Percentiles rank a stretch among this genome's conserved stretches.
Conservation (phyloP, 2,797 vertebrate genomes). For the Phyllotis vaccarum region DNA sequence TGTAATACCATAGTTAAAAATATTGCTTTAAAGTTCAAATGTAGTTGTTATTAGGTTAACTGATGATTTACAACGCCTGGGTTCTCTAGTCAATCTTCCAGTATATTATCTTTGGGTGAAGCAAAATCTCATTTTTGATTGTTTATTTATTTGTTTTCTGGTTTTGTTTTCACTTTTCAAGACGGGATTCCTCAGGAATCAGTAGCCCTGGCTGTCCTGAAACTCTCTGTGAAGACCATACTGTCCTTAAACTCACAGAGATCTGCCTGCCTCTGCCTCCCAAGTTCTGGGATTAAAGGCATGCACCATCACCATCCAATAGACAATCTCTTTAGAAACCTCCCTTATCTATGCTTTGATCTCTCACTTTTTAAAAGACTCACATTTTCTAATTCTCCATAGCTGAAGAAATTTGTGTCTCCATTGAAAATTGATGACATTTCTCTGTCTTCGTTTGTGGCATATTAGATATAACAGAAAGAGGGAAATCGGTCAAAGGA, state of each 20-base stretch:
- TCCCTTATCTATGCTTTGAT: not conserved
- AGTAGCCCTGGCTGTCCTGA: not conserved
- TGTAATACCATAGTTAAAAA: slow-evolving; percentile 9
- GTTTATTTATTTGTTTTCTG: too few relatives aligned
- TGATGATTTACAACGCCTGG: not conserved
- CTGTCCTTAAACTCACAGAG: not conserved
- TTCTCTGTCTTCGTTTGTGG: slow-evolving; percentile 13
- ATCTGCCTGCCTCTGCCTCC: not conserved
- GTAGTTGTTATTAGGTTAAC: not conserved
- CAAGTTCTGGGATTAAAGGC: not conserved
- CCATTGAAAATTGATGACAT: not conserved
- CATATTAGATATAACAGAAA: not conserved
- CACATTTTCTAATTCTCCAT: slow-evolving; percentile 17
- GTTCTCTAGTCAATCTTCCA: not conserved
- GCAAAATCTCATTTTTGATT: not conserved
- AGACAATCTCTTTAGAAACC: not conserved
- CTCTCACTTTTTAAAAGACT: not conserved
- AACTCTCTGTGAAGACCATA: not conserved
- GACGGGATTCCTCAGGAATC: not conserved
- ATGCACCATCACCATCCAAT: not conserved
- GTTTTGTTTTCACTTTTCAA: not conserved
- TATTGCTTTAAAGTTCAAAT: slow-evolving; percentile 4
- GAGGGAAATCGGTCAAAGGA: not conserved
- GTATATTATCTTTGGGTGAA: not conserved
- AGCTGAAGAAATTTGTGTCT: not conserved